Evolutionary conservation across 2,888 invertebrate genomes (phyloP), one percentile per base, ranked within the genome.

Genomic region (Lasioglossum zephyrum): DNA sequence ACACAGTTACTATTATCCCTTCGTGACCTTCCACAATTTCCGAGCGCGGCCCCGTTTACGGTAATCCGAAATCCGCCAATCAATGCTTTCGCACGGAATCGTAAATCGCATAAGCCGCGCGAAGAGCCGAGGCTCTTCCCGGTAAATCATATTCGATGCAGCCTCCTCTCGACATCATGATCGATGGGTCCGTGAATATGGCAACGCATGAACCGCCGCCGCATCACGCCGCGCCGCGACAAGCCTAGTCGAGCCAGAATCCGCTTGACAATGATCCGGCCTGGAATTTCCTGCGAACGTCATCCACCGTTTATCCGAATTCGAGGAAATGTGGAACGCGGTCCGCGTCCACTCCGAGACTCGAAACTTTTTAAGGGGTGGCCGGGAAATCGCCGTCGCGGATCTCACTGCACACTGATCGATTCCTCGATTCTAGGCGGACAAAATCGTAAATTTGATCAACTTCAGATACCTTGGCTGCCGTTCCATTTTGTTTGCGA

Each of bases 81-180:
- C 90, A 89, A 88, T 89, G 91, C 90, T 86, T 82, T 86, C 87
- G 81, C 88, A 87, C 86, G 86, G 60, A 73, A 77, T 83, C 85
- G 82, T 87, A 89, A 91, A 91, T 90, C 90, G 91, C 81, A 82
- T 91, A 91, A 91, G 85, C 83, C 77, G 36, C 72, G 79, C 73
- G 47, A 81, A 81, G 77, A 73, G 57, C 77, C 26, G 31, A 31
- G 36, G 69, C 89, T 83, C 86, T 77, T 84, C 80, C 49, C 77
- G 81, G 82, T 86, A 81, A 88, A 89, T 89, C 89, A 86, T 86
- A 87, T 89, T 88, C 66, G 77, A 87, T 73, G 86, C 82, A 39
- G 74, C 69, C 41, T 70, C 70, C 53, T 70, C 73, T 75, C 85
- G 82, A 74, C 85, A 81, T 90, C 82, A 60, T 77, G 85, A 90